A percentile compares a stretch with the other conserved stretches of the same genome.
phyloP scores from a whole-genome alignment of 2,888 invertebrate genomes.

The Heliconius charithonia region DNA sequence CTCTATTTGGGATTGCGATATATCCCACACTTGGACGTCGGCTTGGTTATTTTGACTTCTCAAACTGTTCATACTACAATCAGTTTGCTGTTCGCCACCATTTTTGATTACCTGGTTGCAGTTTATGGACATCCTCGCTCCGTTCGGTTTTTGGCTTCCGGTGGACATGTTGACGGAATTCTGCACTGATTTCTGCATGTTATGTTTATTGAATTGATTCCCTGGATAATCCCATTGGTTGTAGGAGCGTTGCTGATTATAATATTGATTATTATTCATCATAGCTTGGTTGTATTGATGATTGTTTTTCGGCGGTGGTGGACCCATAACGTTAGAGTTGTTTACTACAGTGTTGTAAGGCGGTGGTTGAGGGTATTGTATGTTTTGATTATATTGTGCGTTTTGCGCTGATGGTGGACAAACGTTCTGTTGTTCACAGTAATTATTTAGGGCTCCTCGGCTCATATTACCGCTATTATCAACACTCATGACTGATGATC shows the following conservation, averaged over 20 bases:
- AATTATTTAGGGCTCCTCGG: constrained; percentile 71
- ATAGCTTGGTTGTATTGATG: constrained; percentile 79
- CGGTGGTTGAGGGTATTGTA: constrained; percentile 74
- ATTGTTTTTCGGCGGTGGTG: constrained; percentile 78
- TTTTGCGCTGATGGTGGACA: constrained; percentile 62
- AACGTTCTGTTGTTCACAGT: constrained; percentile 68
- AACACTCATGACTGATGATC: constrained; percentile 78
- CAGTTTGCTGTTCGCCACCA: constrained; percentile 73
- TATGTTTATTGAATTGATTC: constrained; percentile 76
- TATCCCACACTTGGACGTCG: constrained; percentile 88
- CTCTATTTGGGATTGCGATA: constrained; percentile 85
- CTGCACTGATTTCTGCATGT: constrained; percentile 71
- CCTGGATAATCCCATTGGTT: constrained; percentile 77
- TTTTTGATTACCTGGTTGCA: constrained; percentile 66
- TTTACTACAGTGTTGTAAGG: constrained; percentile 75
- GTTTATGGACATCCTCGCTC: constrained; percentile 59
- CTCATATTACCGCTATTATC: constrained; percentile 76
- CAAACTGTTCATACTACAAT: constrained; percentile 80
- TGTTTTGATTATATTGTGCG: constrained; percentile 67
- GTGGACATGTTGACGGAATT: constrained; percentile 79
- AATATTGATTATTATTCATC: constrained; percentile 80
- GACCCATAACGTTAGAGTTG: constrained; percentile 75
- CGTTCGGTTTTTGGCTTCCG: constrained; percentile 74
- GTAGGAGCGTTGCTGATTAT: constrained; percentile 75
- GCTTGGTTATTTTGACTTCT: constrained; percentile 78